Base-by-base conservation (phyloP, 23 tunicate genomes). In the Ascidia mentula region DNA sequence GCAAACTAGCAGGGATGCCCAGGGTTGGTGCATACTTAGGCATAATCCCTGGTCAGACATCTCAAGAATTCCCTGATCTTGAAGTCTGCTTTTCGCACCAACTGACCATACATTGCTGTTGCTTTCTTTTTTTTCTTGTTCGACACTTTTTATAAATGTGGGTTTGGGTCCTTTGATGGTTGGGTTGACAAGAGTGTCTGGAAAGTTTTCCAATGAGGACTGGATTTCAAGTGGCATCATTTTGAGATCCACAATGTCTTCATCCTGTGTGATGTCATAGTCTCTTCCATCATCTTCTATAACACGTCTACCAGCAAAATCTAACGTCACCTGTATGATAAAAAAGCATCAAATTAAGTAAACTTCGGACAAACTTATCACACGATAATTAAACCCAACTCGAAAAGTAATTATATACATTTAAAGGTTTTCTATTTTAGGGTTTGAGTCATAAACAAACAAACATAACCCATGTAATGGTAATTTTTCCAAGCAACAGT, bases 21-120 rank as follows among this genome's bases (percentile, higher is more conserved):
- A 96, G 0, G 99, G 99, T 45, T 96, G 99, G 77, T 96, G 99
- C 99, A 96, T 96, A 60, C 97, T 96, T 38, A 96, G 69, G 72
- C 99, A 96, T 74, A 89, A 36, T 0, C 99, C 99, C 0, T 76
- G 82, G 75, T 88, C 93, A 17, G 95, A 91, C 84, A 96, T 74
- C 34, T 59, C 82, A n/a, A 80, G 77, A 0, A 95, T 72, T 65
- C 80, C 85, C 36, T 80, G 76, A 60, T 89, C 96, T 87, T 95
- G 99, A 45, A 95, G 34, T 33, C 96, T 81, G 40, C 73, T 84
- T 1, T 32, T 72, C 0, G 32, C 36, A 0, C 39, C 22, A 15
- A 32, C 70, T 53, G 53, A 9, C 90, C 90, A 86, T 0, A 59
- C 74, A 45, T 79, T 79, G 7, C 26, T 45, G 3, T 34, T 77